Evolutionary conservation across 2,113 vertebrate species (phyloP).

Genomic region (Panurus biarmicus): DNA sequence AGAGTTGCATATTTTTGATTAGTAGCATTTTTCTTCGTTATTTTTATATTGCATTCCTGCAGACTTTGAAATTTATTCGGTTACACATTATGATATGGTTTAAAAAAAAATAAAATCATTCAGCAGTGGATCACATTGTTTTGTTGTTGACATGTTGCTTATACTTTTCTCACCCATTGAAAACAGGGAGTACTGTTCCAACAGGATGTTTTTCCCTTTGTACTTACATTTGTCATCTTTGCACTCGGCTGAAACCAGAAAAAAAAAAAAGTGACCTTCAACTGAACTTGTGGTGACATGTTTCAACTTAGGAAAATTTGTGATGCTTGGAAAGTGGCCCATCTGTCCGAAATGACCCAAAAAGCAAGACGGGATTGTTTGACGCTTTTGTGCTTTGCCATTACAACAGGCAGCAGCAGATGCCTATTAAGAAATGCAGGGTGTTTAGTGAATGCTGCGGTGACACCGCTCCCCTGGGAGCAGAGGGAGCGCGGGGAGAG

Average conservation of each 20-base stretch:
- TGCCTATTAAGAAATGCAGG: not conserved
- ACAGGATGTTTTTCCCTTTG: conserved; percentile 40
- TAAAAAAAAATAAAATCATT: not conserved
- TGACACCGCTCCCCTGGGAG: not conserved
- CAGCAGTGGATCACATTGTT: not conserved
- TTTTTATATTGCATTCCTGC: not conserved
- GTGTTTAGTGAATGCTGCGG: accelerated
- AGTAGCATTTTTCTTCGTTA: not conserved
- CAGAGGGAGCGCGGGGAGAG: not conserved
- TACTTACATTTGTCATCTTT: conserved; percentile 29
- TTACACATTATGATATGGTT: not conserved
- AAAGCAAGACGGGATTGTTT: not conserved
- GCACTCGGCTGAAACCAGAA: not conserved
- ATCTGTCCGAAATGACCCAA: not conserved
- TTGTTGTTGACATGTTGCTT: not conserved
- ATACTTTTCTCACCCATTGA: not conserved
- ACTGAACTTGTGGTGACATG: not conserved
- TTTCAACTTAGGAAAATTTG: conserved; percentile 17
- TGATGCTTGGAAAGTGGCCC: conserved; percentile 23
- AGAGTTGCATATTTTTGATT: not conserved
- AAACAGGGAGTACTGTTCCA: conserved; percentile 48
- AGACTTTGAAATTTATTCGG: not conserved
- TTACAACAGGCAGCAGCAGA: not conserved
- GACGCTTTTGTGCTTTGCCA: not conserved
- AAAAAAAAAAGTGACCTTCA: not conserved